A percentile compares a stretch with the other conserved stretches of the same genome.
Evolutionary conservation across 2,888 invertebrate genomes (phyloP).

Genomic region (Candidula unifasciata): DNA sequence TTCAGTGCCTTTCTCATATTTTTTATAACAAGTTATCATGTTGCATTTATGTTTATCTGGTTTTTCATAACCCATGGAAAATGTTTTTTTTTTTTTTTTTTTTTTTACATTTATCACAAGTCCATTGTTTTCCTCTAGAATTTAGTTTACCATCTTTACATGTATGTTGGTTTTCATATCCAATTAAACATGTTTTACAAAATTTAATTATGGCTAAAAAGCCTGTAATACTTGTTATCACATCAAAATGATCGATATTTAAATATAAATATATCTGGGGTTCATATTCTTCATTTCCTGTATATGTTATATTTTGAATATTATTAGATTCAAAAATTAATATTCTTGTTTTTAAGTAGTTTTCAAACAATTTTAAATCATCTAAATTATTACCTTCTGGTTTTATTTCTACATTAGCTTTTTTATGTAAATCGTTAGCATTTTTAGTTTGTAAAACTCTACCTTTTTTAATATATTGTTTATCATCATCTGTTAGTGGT

Average conservation of each 20-base stretch:
- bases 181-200: slow-evolving; percentile 2
- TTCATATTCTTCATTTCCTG: slow-evolving; percentile 1
- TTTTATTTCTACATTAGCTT: slow-evolving; percentile 12
- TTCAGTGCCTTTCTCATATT: not conserved
- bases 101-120: not conserved
- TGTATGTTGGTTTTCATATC: too few relatives aligned
- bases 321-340: slow-evolving; percentile 18
- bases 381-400: slow-evolving; percentile 6
- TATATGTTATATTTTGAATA: not conserved
- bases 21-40: not conserved
- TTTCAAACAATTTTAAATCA: slow-evolving; percentile 11
- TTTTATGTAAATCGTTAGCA: not conserved
- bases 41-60: not conserved
- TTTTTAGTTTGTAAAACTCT: not conserved
- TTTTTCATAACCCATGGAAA: slow-evolving; percentile 4
- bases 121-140: slow-evolving; percentile 14
- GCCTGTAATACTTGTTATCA: not conserved
- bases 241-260: not conserved
- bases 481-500: not conserved
- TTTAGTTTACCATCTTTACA: too few relatives aligned
- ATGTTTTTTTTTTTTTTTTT: not conserved
- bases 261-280: not conserved
- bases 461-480: not conserved
- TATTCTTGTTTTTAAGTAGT: slow-evolving; percentile 5
- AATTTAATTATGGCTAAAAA: not conserved